Evolutionary conservation across 2,797 vertebrate genomes (phyloP), one percentile per base, ranked within the genome.

Genomic region (Pangasius macronema): DNA sequence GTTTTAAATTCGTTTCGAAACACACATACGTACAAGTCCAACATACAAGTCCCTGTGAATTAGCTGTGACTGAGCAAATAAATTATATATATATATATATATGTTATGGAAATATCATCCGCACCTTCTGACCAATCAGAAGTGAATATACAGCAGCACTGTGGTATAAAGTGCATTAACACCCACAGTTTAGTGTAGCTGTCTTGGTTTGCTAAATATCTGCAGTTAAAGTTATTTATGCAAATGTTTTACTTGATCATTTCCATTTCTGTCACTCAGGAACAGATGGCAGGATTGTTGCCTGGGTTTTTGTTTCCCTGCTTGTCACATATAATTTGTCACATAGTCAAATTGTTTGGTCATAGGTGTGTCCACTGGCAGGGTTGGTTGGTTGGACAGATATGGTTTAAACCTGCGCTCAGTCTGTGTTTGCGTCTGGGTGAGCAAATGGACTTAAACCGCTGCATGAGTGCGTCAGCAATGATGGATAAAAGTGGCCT

Each of bases 161-260:
- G 36, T 42, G 14, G 5, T 36, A 68, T 36, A 20, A 68, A 68
- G 67, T 65, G 61, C 14, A 63, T 63, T 63, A 75, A 49, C 11
- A 75, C 27, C n/a, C 49, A 20, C 36, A 18, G n/a, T 61, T 42
- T 14, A 61, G 57, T 61, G 22, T 13, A n/a, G 53, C 57, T 13
- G 10, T 7, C 79, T 16, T 11, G 33, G 22, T 42, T 13, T 68
- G 30, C 53, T 73, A n/a, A 86, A 46, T 72, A 22, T 73, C 80
- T 63, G 3, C 22, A 83, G 36, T 27, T 61, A 75, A 85, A 70
- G 42, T 24, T 24, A 76, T 63, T 39, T 24, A 61, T 82, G 76
- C 72, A 82, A 83, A 83, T 86, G 16, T 39, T 63, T 73, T 42
- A 13, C 5, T 59, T 85, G 53, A 89, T 84, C 75, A 22, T 79